These are phyloP conservation scores for Plemyria rubiginata DNA, from an alignment of 2,888 invertebrate species.

Conservation along the genomic window DNA sequence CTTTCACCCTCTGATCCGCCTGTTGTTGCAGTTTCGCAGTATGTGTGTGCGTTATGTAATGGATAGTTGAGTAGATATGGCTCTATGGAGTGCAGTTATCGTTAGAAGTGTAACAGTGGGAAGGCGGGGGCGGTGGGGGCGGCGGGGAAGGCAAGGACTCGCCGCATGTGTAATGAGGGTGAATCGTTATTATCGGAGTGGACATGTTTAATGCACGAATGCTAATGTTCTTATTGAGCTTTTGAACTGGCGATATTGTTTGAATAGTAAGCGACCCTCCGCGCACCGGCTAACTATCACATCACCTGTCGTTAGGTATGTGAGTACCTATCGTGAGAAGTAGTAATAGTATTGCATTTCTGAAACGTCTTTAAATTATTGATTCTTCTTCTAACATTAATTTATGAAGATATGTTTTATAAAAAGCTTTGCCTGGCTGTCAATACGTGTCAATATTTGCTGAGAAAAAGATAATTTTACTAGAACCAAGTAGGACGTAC, in stretches of 20 bases:
- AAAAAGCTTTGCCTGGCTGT: too few species aligned
- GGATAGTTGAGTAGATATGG: not conserved
- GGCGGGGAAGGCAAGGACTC: conserved; percentile 1
- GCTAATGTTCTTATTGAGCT: conserved; percentile 32
- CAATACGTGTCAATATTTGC: too few species aligned
- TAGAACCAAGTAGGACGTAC: too few species aligned
- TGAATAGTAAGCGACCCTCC: conserved; percentile 11
- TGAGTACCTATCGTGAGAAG: too few species aligned
- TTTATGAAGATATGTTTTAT: too few species aligned
- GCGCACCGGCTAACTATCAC: not conserved
- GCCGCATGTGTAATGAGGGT: conserved; percentile 40
- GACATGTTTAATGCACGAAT: conserved; percentile 40
- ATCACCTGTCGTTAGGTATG: not conserved
- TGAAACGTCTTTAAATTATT: too few species aligned
- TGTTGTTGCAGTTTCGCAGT: too few species aligned
- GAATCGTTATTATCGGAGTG: conserved; percentile 37
- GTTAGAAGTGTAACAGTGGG: conserved; percentile 7
- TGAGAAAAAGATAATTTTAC: too few species aligned
- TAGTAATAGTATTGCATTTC: too few species aligned
- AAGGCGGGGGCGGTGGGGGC: not conserved
- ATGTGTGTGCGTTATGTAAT: not conserved
- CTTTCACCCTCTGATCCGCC: too few species aligned
- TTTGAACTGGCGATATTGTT: conserved; percentile 23
- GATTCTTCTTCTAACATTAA: too few species aligned
- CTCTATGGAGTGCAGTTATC: conserved; percentile 16